Evolutionary conservation across 2,113 vertebrate genomes (phyloP).

Genomic region (Odontesthes bonariensis): DNA sequence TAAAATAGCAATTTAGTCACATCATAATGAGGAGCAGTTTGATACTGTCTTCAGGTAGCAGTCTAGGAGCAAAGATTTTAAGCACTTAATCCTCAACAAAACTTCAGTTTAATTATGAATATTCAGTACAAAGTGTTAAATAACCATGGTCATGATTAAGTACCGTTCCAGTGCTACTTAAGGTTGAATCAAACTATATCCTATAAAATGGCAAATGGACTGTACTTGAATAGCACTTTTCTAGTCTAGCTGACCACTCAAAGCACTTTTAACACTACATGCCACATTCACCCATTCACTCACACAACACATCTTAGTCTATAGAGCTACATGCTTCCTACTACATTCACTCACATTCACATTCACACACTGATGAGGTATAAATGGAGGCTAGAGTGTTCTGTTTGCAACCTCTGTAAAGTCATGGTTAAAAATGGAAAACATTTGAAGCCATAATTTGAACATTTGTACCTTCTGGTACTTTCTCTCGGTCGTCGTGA

Average conservation of each 20-base stretch:
- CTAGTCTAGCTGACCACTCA: too few relatives aligned
- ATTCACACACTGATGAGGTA: background rate
- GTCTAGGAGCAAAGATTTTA: conserved; percentile 23
- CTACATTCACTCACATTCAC: too few relatives aligned
- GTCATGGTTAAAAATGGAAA: conserved; percentile 16
- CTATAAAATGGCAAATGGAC: background rate
- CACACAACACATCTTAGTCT: too few relatives aligned
- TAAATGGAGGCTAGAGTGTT: background rate
- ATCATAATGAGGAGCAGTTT: conserved; percentile 4
- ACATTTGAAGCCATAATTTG: conserved; percentile 16
- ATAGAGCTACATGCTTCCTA: too few relatives aligned
- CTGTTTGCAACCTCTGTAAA: background rate
- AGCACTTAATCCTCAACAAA: conserved; percentile 35
- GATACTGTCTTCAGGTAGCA: conserved; percentile 25
- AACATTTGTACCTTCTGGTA: conserved; percentile 5
- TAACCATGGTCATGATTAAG: conserved; percentile 21
- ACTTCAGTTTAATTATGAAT: conserved; percentile 19
- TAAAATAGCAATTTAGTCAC: background rate
- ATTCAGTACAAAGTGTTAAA: conserved; percentile 19
- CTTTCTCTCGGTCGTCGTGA: background rate
- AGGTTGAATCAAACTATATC: conserved; percentile 21
- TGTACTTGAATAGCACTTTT: too few relatives aligned
- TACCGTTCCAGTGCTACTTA: conserved; percentile 15
- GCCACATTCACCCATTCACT: too few relatives aligned
- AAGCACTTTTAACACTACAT: too few relatives aligned